Conservation (phyloP, 2,797 vertebrate species). For the Taenioides sp. region DNA sequence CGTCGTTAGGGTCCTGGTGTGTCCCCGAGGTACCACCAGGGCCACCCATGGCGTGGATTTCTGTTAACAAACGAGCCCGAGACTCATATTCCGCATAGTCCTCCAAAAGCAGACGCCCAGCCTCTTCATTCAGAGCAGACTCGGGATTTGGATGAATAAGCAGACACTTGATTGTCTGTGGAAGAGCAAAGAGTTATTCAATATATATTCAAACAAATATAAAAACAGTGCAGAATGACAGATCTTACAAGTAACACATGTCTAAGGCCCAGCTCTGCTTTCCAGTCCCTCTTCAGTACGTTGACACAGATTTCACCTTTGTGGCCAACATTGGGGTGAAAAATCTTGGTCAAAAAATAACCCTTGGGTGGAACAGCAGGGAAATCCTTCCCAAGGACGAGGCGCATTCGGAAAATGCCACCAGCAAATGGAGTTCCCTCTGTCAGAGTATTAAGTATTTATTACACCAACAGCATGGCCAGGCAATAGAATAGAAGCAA, state of each 20-base stretch:
- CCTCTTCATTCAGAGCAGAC: constrained; percentile 91
- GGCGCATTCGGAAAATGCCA: constrained; percentile 91
- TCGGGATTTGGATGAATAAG: constrained; percentile 94
- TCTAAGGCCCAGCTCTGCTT: constrained; percentile 88
- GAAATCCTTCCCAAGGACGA: constrained; percentile 93
- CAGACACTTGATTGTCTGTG: constrained; percentile 93
- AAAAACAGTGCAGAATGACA: background rate
- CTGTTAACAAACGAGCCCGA: constrained; percentile 87
- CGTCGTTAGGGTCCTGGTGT: constrained; percentile 77
- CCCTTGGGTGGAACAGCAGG: constrained; percentile 91
- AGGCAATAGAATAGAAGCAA: constrained; percentile 17
- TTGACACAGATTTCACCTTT: constrained; percentile 96
- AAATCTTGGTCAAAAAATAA: constrained; percentile 95
- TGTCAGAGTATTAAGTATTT: constrained; percentile 71
- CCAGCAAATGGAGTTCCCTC: constrained; percentile 93
- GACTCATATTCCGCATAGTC: constrained; percentile 92
- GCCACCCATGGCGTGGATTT: constrained; percentile 87
- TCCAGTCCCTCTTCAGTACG: constrained; percentile 92
- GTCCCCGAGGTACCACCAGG: constrained; percentile 72
- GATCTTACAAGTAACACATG: constrained; percentile 87
- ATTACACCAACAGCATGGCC: constrained; percentile 51
- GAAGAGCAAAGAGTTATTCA: constrained; percentile 4
- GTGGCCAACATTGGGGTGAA: constrained; percentile 92
- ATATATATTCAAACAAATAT: background rate
- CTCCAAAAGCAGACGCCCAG: constrained; percentile 88